Evolutionary conservation across 1,140 invertebrate genomes (phyloP).

Genomic region (Littorina saxatilis): DNA sequence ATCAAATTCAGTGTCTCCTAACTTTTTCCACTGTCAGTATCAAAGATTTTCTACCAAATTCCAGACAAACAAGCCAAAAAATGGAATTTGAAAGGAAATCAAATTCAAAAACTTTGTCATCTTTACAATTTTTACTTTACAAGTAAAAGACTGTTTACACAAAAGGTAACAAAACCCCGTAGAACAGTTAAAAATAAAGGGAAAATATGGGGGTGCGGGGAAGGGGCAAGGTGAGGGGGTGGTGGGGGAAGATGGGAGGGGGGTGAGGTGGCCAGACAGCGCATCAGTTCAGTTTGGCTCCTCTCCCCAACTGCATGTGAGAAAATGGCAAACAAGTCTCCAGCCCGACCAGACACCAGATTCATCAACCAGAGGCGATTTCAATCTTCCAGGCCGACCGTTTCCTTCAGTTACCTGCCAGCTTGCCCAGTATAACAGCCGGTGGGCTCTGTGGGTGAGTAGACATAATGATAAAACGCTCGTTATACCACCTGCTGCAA

Average conservation of each 20-base stretch:
- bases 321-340: constrained; percentile 28
- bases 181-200: not conserved
- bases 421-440: constrained; percentile 8
- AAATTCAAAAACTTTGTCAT: too few species aligned
- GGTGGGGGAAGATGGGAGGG: not conserved
- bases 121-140: too few species aligned
- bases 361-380: constrained; percentile 20
- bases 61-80: too few species aligned
- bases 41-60: too few species aligned
- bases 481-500: not conserved
- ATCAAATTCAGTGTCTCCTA: too few species aligned
- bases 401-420: constrained; percentile 35
- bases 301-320: constrained; percentile 3
- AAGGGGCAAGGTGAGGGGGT: not conserved
- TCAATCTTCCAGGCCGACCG: constrained; percentile 17
- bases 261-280: not conserved
- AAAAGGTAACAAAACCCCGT: not conserved
- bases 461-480: constrained; percentile 35
- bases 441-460: constrained; percentile 31
- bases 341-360: constrained; percentile 12
- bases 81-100: too few species aligned
- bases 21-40: too few species aligned
- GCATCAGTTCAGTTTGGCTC: too few species aligned
- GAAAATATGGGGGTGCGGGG: not conserved
- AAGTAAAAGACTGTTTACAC: too few species aligned